These are phyloP conservation scores for Lerema accius DNA, from an alignment of 1,140 invertebrate species.

Conservation along the genomic window DNA sequence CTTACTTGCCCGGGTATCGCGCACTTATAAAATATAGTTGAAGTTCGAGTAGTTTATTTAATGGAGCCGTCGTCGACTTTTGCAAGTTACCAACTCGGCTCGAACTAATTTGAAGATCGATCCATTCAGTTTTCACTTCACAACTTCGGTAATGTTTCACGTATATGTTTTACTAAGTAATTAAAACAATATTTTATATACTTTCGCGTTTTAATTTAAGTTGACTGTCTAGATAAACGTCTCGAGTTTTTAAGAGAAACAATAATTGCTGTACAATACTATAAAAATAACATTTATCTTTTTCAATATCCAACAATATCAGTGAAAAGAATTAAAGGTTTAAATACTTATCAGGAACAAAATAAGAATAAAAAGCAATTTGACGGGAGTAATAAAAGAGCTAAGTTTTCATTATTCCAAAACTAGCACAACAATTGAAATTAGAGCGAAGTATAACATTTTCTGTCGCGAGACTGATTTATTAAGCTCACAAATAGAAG, in stretches of 20 bases:
- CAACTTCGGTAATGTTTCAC: background rate
- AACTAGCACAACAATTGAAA: conserved; percentile 15
- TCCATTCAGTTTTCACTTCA: conserved; percentile 25
- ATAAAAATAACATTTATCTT: too few relatives aligned
- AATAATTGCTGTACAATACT: too few relatives aligned
- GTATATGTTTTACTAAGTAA: background rate
- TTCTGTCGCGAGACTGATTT: conserved; percentile 12
- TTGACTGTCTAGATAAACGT: too few relatives aligned
- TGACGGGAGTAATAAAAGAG: conserved; percentile 17
- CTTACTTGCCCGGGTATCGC: conserved; percentile 41
- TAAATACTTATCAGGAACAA: too few relatives aligned
- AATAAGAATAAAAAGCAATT: conserved; percentile 9
- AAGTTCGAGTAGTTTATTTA: conserved; percentile 54
- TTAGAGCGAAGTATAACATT: conserved; percentile 14
- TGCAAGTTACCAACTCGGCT: conserved; percentile 30
- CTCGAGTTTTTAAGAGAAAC: too few relatives aligned
- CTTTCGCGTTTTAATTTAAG: too few relatives aligned
- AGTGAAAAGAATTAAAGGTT: too few relatives aligned
- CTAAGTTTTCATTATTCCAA: conserved; percentile 18
- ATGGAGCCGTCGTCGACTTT: conserved; percentile 50
- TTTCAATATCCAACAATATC: too few relatives aligned
- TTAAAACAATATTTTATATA: too few relatives aligned
- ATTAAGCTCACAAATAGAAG: conserved; percentile 25
- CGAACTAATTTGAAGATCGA: conserved; percentile 42
- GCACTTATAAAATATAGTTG: conserved; percentile 50